phyloP scores from a whole-genome alignment of 2,888 invertebrate species.

The Sturmia bella region DNA sequence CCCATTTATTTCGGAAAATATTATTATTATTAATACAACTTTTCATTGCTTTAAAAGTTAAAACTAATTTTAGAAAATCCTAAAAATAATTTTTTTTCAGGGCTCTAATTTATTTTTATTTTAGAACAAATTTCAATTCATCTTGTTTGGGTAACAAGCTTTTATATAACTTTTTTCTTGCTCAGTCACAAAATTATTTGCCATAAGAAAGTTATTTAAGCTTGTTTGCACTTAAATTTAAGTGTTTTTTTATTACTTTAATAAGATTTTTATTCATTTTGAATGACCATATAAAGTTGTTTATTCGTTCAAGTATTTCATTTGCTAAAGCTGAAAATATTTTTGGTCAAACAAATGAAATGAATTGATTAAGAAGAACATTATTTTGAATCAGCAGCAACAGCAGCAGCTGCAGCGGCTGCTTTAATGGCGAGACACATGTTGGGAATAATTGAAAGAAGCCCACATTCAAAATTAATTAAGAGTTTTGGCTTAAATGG shows the following conservation, averaged over 20 bases:
- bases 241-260: background rate
- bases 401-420: no score
- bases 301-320: background rate
- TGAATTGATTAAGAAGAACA: conserved; percentile 30
- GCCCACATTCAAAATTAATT: conserved; percentile 4
- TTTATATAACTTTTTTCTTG: no score
- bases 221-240: background rate
- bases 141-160: no score
- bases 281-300: conserved; percentile 7
- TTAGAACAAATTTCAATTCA: no score
- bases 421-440: conserved; percentile 14
- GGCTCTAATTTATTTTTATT: no score
- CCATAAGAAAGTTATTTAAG: conserved; percentile 15
- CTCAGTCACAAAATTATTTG: background rate
- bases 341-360: conserved; percentile 12
- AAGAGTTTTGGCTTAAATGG: background rate
- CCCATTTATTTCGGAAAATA: no score
- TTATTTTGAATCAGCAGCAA: background rate
- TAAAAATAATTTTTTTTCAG: no score
- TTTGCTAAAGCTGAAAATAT: background rate
- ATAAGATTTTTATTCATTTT: background rate
- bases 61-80: no score
- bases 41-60: no score
- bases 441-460: conserved; percentile 16
- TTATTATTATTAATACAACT: no score